Conservation (phyloP, 2,888 invertebrate species). For the Sepioteuthis lessoniana region DNA sequence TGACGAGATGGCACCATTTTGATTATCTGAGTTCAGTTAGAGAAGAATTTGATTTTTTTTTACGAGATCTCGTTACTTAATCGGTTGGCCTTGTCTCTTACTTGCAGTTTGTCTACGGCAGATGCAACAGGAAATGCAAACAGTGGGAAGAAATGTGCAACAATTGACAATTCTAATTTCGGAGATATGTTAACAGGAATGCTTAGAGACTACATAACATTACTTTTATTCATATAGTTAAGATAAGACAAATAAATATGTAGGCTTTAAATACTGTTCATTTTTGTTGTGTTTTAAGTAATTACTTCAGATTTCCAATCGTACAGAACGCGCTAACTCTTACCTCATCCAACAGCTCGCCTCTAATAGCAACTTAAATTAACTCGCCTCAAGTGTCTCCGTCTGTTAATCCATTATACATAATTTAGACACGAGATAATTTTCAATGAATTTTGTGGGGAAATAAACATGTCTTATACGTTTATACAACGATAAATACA, state of each 20-base stretch:
- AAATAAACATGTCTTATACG: conserved; percentile 16
- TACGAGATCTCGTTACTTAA: too few species aligned
- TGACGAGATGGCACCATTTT: too few species aligned
- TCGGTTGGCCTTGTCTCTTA: too few species aligned
- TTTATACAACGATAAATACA: neutral
- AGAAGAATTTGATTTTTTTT: too few species aligned
- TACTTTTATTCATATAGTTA: neutral
- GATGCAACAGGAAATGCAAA: too few species aligned
- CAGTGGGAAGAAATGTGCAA: neutral
- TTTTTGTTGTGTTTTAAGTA: neutral
- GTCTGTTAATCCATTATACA: conserved; percentile 33
- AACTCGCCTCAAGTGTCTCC: neutral
- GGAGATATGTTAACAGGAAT: neutral
- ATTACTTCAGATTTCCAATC: neutral
- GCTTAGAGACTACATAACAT: neutral
- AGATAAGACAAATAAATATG: neutral
- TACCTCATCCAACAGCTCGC: neutral
- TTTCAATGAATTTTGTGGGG: conserved; percentile 17
- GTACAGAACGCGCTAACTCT: neutral
- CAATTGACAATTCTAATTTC: neutral
- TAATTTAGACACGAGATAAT: conserved; percentile 1
- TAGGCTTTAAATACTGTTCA: neutral
- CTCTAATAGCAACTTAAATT: conserved; percentile 19
- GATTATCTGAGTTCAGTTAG: too few species aligned
- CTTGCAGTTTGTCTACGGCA: too few species aligned